Percentiles rank a stretch among this genome's conserved stretches.
Evolutionary conservation across 2,797 vertebrate genomes (phyloP).

Genomic region (Hephaestus fuliginosus): DNA sequence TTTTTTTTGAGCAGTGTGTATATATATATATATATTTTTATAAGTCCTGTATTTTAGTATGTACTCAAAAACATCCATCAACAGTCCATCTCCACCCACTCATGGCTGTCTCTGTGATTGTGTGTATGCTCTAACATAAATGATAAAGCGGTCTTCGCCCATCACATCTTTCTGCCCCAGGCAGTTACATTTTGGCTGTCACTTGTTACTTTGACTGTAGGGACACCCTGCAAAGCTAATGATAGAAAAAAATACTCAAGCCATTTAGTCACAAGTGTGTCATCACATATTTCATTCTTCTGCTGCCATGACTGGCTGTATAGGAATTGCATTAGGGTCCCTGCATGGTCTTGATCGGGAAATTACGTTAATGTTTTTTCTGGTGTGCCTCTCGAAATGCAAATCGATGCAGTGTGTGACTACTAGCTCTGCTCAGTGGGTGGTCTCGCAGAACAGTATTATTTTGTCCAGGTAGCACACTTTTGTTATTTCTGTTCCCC

Average conservation of each 20-base stretch:
- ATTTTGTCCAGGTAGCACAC: neutral
- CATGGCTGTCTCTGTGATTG: conserved; percentile 57
- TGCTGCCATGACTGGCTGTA: conserved; percentile 16
- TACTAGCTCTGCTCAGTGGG: no score
- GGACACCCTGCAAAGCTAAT: neutral
- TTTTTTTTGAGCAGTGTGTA: no score
- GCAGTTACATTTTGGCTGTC: conserved; percentile 33
- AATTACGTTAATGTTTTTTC: neutral
- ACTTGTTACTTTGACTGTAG: conserved; percentile 18
- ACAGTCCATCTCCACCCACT: conserved; percentile 47
- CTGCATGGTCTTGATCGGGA: conserved; percentile 27
- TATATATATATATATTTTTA: no score
- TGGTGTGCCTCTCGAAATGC: neutral
- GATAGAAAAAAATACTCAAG: conserved; percentile 12
- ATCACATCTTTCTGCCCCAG: conserved; percentile 27
- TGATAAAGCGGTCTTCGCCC: conserved; percentile 20
- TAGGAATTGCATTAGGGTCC: conserved; percentile 21
- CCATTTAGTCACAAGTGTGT: conserved; percentile 19
- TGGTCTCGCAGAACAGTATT: neutral
- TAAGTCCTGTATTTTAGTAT: neutral
- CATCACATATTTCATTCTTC: conserved; percentile 31
- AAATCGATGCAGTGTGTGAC: no score
- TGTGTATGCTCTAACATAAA: conserved; percentile 38
- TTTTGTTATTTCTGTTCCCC: conserved; percentile 18
- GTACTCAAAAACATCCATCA: conserved; percentile 36